Base-by-base conservation (phyloP, 2,888 invertebrate genomes). In the Hypolimnas misippus region DNA sequence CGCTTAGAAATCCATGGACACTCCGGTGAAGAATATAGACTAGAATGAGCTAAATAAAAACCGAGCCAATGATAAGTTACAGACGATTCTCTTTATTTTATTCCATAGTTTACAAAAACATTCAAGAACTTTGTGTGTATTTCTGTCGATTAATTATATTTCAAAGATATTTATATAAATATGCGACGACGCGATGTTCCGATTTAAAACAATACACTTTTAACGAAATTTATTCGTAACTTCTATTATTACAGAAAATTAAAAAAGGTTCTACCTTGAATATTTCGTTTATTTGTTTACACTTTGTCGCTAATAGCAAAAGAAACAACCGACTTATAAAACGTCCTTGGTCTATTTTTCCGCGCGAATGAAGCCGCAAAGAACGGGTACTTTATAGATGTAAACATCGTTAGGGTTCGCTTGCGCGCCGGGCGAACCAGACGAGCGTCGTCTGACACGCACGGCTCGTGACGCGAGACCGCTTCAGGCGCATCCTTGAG, bases 381-480 rank as follows among this genome's bases (percentile, higher is more conserved):
- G 3, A 38, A 12, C n/a, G 3, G 4, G 35, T 38, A n/a, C 12
- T n/a, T 12, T 38, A 3, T n/a, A 1, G n/a, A n/a, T n/a, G 33
- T 38, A n/a, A 2, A n/a, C 35, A n/a, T 38, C 35, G n/a, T 38
- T n/a, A 38, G 35, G 35, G 35, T n/a, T n/a, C 4, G 2, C 3
- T 29, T 4, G 29, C 10, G 33, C 8, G 8, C 33, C 33, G 33
- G 1, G 33, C 33, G 8, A 10, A 33, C 25, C 33, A 33, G 33
- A 8, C 17, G 8, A 7, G 7, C 8, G 3, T 8, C 14, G 7
- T 8, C 42, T 17, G 44, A 12, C 49, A 49, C 21, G 55, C 40
- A n/a, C 29, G 2, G 35, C 35, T 38, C 35, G 33, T 61, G 61
- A 61, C 61, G 61, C 49, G 31, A 51, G n/a, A 14, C 35, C 12